Evolutionary conservation across 2,888 invertebrate genomes (phyloP), one percentile per base, ranked within the genome.

Genomic region (Thera britannica): DNA sequence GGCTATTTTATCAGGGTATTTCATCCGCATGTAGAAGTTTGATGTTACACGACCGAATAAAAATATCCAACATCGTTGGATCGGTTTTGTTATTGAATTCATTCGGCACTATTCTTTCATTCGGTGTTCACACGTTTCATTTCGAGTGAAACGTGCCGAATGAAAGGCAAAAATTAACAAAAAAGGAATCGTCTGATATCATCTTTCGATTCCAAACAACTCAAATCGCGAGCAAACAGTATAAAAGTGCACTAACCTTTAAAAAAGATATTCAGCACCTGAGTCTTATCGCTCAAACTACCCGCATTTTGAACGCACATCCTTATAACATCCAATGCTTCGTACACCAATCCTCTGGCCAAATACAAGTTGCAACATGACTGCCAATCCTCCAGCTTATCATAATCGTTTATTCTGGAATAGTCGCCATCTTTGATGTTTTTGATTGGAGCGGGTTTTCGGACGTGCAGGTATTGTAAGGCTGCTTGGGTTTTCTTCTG

Each of bases 401-500:
- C 90, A 2, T 85, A 83, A n/a, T 88, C 89, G 9, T 79, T 84
- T 0, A 83, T 72, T 38, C 49, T 70, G 11, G 68, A 70, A 54
- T 72, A 73, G 7, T 80, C 74, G 2, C 73, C 76, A 9, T 83
- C 82, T 9, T 80, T 80, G 2, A 93, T 88, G 36, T 93, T 84
- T 2, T 95, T 94, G 1, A 93, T 84, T 0, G 95, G 88, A 0
- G 95, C 70, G 84, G 96, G 85, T 90, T 94, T 90, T 0, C 95
- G 86, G 0, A 96, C 95, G 77, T 95, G 95, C 12, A 96, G 81
- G 83, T 97, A 97, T 34, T 95, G 95, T 23, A 97, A 86, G 0
- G 97, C 97, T 9, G 96, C 94, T 77, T 95, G 95, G 0, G 95
- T 94, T 75, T 97, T 95, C 73, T 95, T 95, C 79, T 97, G 96